phyloP scores from a whole-genome alignment of 2,113 vertebrate genomes.

The Delphinapterus leucas region DNA sequence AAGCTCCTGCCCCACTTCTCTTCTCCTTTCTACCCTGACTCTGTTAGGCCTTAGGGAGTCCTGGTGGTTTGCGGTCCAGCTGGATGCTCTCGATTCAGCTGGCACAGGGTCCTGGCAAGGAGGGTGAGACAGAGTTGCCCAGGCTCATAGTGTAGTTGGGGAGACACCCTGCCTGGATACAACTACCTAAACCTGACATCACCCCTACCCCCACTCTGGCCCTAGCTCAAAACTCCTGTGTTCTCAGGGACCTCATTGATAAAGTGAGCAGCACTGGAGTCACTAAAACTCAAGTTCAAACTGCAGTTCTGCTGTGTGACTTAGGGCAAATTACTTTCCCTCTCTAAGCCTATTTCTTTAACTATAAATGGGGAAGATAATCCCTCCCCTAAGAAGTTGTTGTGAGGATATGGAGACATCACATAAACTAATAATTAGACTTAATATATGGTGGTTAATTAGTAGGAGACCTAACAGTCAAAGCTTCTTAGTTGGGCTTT shows the following conservation, averaged over 20 bases:
- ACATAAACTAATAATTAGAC: neutral
- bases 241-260: neutral
- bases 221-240: neutral
- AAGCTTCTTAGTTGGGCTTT: neutral
- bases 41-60: neutral
- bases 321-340: neutral
- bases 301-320: neutral
- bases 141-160: neutral
- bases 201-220: neutral
- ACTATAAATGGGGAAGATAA: neutral
- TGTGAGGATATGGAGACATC: neutral
- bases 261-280: neutral
- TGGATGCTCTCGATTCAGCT: neutral
- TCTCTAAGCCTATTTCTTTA: slow-evolving; percentile 4
- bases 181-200: neutral
- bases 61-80: neutral
- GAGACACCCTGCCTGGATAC: neutral
- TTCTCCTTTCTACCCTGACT: neutral
- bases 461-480: neutral
- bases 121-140: neutral
- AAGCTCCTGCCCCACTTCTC: neutral
- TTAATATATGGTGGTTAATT: neutral
- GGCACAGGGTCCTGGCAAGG: neutral
- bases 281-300: neutral
- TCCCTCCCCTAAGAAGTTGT: neutral